Conservation (phyloP, 2,888 invertebrate species). For the Troides oblongomaculatus region DNA sequence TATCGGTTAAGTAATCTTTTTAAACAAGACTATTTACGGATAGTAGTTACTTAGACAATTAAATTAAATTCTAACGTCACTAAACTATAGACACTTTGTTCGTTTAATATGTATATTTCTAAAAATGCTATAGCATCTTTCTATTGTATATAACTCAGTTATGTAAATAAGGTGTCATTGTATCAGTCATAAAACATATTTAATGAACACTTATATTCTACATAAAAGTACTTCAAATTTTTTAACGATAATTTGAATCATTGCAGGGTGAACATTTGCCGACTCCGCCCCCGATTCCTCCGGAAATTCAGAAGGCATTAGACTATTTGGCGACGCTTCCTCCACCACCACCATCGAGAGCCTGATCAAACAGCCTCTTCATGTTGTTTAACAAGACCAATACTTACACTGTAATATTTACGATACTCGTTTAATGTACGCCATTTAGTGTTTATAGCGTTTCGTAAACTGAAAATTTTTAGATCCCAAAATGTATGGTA, state of each 20-base stretch:
- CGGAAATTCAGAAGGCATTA: constrained; percentile 86
- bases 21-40: not conserved
- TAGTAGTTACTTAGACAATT: not conserved
- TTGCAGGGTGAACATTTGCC: constrained; percentile 86
- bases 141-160: no score
- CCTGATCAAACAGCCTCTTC: constrained; percentile 37
- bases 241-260: not conserved
- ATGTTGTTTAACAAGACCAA: constrained; percentile 20
- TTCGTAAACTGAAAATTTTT: constrained; percentile 45
- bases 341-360: constrained; percentile 65
- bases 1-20: not conserved
- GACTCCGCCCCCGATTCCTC: constrained; percentile 87
- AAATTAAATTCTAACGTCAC: not conserved
- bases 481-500: not conserved
- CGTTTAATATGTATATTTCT: no score
- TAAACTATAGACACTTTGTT: not conserved
- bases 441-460: constrained; percentile 46
- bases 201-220: not conserved
- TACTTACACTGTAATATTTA: constrained; percentile 26
- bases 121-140: no score
- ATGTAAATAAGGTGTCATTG: no score
- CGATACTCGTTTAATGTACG: constrained; percentile 33
- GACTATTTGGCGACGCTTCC: constrained; percentile 85
- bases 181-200: no score
- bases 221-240: not conserved